phyloP scores from a whole-genome alignment of 2,888 invertebrate genomes.

The Seladonia tumulorum region DNA sequence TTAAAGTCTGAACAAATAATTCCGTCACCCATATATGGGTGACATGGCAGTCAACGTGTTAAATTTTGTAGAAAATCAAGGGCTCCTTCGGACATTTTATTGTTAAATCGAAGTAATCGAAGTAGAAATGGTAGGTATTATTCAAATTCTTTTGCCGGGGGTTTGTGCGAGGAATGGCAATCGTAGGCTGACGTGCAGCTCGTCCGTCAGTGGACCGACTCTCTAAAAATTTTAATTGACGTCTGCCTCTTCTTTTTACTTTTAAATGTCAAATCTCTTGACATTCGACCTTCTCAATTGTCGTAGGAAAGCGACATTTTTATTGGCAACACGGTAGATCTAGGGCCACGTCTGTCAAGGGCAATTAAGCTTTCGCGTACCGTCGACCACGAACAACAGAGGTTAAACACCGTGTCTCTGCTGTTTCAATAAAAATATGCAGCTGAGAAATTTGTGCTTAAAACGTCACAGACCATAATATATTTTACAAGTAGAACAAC shows the following conservation, averaged over 20 bases:
- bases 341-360: background rate
- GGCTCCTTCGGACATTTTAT: too few relatives aligned
- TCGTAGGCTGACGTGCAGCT: background rate
- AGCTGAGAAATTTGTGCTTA: background rate
- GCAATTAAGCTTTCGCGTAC: constrained; percentile 16
- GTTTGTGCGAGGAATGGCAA: background rate
- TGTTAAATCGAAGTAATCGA: too few relatives aligned
- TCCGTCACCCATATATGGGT: too few relatives aligned
- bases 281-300: constrained; percentile 36
- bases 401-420: background rate
- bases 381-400: background rate
- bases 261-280: constrained; percentile 7
- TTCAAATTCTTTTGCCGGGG: too few relatives aligned
- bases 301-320: constrained; percentile 31
- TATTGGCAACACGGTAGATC: background rate
- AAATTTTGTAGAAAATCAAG: too few relatives aligned
- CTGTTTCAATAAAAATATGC: background rate
- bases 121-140: too few relatives aligned
- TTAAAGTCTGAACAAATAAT: too few relatives aligned
- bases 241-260: background rate
- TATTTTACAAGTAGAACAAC: background rate
- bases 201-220: background rate
- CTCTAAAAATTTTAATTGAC: background rate
- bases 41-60: too few relatives aligned
- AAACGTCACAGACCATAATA: background rate